These are phyloP conservation scores for Cirrhinus molitorella DNA, from an alignment of 2,797 vertebrate genomes.

Conservation along the genomic window DNA sequence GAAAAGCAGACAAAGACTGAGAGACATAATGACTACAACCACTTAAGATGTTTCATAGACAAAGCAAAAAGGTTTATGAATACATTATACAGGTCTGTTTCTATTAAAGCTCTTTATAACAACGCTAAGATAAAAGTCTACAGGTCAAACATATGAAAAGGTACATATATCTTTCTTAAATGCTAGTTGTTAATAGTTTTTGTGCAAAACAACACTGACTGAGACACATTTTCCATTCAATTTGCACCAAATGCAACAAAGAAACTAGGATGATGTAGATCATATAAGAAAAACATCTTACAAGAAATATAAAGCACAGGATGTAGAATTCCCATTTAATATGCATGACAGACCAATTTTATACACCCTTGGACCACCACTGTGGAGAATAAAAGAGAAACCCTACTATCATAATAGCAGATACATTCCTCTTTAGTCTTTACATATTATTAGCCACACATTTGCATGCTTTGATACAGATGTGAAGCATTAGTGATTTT, in stretches of 20 bases:
- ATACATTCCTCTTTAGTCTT: not conserved
- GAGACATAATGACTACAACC: not conserved
- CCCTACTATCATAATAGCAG: not conserved
- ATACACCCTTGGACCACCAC: not conserved
- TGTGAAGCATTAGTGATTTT: not conserved
- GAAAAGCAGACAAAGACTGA: constrained; percentile 33
- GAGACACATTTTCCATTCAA: not conserved
- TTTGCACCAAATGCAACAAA: not conserved
- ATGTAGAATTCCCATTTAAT: not conserved
- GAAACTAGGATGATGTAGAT: not conserved
- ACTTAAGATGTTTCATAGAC: not conserved
- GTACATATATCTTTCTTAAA: no score
- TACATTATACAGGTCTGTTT: not conserved
- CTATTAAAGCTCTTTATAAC: not conserved
- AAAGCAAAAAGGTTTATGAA: not conserved
- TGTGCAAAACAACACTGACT: not conserved
- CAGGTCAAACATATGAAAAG: not conserved
- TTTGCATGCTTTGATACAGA: not conserved
- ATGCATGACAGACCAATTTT: not conserved
- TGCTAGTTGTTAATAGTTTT: not conserved
- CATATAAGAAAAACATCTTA: not conserved
- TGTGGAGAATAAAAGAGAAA: constrained; percentile 2
- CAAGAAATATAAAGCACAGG: not conserved
- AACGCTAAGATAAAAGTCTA: not conserved
- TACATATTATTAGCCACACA: not conserved